Conservation (phyloP, 2,888 invertebrate genomes). For the Leucophora obtusa region DNA sequence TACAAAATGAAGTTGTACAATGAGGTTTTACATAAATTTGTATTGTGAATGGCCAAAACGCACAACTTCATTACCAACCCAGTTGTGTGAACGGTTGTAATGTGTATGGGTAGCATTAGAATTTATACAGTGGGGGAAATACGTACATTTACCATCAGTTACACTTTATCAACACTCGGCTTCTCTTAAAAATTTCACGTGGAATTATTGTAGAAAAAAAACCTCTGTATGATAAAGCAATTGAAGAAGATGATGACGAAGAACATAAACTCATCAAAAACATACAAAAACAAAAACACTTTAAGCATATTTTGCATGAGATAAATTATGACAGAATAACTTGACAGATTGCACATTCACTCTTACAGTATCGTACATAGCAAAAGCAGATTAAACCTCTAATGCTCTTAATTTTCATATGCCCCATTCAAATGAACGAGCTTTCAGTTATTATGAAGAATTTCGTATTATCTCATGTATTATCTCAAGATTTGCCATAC, state of each 20-base stretch:
- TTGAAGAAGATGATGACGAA: not conserved
- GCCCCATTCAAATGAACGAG: no score
- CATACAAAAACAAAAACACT: constrained; percentile 29
- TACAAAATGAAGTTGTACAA: no score
- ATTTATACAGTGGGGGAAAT: not conserved
- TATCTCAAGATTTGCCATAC: no score
- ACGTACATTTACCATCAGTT: constrained; percentile 15
- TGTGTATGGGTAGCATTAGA: no score
- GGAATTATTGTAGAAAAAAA: constrained; percentile 34
- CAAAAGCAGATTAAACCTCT: not conserved
- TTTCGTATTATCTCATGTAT: no score
- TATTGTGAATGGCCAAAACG: no score
- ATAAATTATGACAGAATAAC: constrained; percentile 59
- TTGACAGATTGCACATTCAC: constrained; percentile 60
- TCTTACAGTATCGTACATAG: constrained; percentile 15
- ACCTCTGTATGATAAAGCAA: constrained; percentile 7
- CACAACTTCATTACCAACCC: no score
- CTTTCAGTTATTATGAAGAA: no score
- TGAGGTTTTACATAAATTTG: no score
- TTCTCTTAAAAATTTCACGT: constrained; percentile 53
- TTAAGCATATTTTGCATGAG: constrained; percentile 44
- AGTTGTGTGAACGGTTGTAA: no score
- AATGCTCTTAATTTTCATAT: no score
- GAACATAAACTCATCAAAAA: constrained; percentile 18
- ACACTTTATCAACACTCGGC: constrained; percentile 49